Conservation (phyloP, 2,113 vertebrate genomes). For the Xiphophorus maculatus region DNA sequence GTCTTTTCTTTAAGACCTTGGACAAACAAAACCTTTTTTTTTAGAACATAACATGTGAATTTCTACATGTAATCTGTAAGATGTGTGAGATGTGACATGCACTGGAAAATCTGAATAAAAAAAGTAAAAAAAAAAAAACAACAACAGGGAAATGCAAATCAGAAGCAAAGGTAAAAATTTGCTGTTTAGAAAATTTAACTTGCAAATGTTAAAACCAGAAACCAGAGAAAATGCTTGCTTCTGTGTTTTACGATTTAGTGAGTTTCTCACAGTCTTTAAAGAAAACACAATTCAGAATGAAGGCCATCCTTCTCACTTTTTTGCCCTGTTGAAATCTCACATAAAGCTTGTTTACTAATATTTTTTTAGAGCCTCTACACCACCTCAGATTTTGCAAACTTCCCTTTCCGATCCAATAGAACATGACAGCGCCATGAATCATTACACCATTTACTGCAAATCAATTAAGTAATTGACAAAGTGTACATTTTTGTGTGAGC, state of each 20-base stretch:
- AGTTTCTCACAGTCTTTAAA: too few relatives aligned
- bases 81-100: too few relatives aligned
- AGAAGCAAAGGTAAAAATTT: neutral
- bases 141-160: neutral
- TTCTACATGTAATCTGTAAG: too few relatives aligned
- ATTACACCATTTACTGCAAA: constrained; percentile 9
- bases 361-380: neutral
- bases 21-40: too few relatives aligned
- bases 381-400: neutral
- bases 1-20: too few relatives aligned
- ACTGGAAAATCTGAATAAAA: too few relatives aligned
- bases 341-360: neutral
- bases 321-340: neutral
- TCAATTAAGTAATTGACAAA: constrained; percentile 3
- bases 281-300: neutral
- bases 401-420: neutral
- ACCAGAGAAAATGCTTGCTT: too few relatives aligned
- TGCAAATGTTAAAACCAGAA: too few relatives aligned
- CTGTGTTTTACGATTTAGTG: too few relatives aligned
- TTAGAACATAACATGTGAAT: too few relatives aligned
- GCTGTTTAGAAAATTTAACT: too few relatives aligned
- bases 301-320: neutral
- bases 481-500: neutral
- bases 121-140: too few relatives aligned
- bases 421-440: neutral